These are phyloP conservation scores for Lethrus apterus DNA, from an alignment of 1,140 invertebrate genomes.

Conservation along the genomic window DNA sequence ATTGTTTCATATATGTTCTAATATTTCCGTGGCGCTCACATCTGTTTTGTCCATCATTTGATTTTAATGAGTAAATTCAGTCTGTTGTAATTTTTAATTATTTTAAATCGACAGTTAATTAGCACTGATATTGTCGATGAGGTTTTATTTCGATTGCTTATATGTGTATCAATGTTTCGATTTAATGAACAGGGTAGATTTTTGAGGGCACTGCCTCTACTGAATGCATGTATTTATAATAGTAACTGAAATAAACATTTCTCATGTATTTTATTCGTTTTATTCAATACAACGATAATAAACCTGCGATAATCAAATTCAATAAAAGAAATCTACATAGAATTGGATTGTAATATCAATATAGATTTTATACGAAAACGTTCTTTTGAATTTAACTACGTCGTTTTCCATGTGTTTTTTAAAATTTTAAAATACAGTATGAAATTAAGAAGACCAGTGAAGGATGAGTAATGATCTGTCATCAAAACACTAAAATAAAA, in stretches of 20 bases:
- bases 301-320: no score
- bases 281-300: not conserved
- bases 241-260: constrained; percentile 6
- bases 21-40: not conserved
- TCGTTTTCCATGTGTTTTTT: no score
- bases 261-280: constrained; percentile 3
- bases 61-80: not conserved
- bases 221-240: constrained; percentile 12
- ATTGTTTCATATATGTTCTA: not conserved
- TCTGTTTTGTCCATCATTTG: not conserved
- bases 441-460: no score
- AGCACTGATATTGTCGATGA: not conserved
- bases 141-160: not conserved
- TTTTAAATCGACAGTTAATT: not conserved
- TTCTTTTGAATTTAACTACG: no score
- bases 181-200: not conserved
- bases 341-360: no score
- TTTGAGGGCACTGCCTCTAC: not conserved
- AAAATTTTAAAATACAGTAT: no score
- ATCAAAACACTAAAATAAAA: no score
- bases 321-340: no score
- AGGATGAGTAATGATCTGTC: no score
- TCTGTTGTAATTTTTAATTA: not conserved
- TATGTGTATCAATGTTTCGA: no score
- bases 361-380: no score